Conservation (phyloP, 2,113 vertebrate species). For the Pelusios castaneus region DNA sequence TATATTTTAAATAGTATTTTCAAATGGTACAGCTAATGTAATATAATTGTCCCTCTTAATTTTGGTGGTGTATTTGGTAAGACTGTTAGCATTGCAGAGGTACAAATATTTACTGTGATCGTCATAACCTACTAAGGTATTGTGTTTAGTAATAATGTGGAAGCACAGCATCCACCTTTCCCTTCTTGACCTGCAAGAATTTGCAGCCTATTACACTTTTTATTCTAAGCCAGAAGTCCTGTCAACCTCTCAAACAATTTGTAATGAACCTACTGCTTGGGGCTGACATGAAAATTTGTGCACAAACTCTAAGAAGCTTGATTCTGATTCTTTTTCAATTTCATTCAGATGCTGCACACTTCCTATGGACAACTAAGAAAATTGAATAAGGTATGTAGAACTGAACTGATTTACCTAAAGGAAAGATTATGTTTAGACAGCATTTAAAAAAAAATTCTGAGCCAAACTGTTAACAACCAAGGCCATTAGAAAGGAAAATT, state of each 20-base stretch:
- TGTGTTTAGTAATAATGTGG: neutral
- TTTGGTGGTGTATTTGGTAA: neutral
- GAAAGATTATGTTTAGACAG: neutral
- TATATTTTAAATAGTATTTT: neutral
- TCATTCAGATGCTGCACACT: neutral
- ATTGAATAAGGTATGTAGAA: neutral
- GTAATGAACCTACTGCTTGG: neutral
- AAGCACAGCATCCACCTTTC: neutral
- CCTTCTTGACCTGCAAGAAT: constrained; percentile 1
- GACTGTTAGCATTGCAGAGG: neutral
- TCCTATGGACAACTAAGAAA: neutral
- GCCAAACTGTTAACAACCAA: neutral
- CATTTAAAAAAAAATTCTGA: neutral
- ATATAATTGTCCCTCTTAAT: neutral
- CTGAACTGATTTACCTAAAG: neutral
- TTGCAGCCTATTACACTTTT: neutral
- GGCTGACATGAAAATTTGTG: neutral
- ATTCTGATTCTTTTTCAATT: neutral
- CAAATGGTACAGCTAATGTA: neutral
- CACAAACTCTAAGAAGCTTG: neutral
- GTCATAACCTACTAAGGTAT: neutral
- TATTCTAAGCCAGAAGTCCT: neutral
- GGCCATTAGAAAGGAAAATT: neutral
- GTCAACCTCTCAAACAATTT: neutral
- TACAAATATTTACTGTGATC: neutral